Evolutionary conservation across 2,888 invertebrate species (phyloP).

Genomic region (Caenorhabditis japonica): DNA sequence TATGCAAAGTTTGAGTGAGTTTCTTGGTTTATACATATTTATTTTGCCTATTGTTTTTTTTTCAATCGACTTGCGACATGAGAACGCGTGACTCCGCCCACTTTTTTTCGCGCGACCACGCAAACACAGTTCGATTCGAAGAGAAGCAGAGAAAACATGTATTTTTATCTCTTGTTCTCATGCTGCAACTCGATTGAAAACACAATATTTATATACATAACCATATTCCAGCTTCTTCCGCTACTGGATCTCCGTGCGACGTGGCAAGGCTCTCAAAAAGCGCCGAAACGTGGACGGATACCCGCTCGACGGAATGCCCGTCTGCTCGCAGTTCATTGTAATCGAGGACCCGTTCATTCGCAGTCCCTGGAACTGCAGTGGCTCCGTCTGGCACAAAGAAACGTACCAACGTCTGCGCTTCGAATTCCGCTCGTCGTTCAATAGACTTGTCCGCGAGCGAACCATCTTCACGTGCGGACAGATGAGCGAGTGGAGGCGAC

Average conservation of each 20-base stretch:
- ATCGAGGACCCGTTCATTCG: conserved; percentile 16
- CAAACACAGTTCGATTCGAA: too few relatives aligned
- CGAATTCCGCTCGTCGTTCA: background rate
- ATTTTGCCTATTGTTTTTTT: background rate
- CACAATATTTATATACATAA: too few relatives aligned
- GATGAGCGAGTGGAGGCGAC: too few relatives aligned
- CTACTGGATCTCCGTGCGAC: conserved; percentile 5
- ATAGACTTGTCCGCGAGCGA: background rate
- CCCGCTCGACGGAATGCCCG: conserved; percentile 6
- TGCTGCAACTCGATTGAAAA: too few relatives aligned
- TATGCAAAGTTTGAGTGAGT: conserved; percentile 12
- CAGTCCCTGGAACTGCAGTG: conserved; percentile 3
- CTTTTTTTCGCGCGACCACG: too few relatives aligned
- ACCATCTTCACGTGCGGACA: background rate
- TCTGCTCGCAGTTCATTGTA: background rate
- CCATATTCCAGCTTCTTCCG: conserved; percentile 6
- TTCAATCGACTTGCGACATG: too few relatives aligned
- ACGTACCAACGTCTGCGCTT: background rate
- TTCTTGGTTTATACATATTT: too few relatives aligned
- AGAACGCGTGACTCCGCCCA: too few relatives aligned
- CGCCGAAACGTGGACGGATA: background rate
- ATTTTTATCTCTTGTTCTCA: too few relatives aligned
- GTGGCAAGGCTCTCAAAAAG: conserved; percentile 1
- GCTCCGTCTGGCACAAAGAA: background rate
- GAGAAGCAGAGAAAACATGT: too few relatives aligned